Conservation (phyloP, 2,888 invertebrate genomes). For the Trachelus tabidus region DNA sequence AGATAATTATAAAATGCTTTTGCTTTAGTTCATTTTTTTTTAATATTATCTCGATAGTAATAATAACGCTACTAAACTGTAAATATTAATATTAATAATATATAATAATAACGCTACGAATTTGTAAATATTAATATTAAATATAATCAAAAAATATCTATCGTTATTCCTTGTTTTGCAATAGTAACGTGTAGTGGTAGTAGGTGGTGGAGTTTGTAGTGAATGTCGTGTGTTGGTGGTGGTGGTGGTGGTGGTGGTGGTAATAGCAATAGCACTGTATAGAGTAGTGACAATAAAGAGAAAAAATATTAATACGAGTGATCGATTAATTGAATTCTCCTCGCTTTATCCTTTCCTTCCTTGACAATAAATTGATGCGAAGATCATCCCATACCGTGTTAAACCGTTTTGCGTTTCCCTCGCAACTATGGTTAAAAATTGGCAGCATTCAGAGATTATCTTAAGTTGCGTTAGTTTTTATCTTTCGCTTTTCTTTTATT, state of each 20-base stretch:
- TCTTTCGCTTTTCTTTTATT: slow-evolving; percentile 19
- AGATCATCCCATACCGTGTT: slow-evolving; percentile 6
- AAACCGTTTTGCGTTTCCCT: not conserved
- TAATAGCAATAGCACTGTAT: slow-evolving; percentile 15
- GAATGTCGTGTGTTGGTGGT: slow-evolving; percentile 19
- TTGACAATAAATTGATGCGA: not conserved
- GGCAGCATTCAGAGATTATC: slow-evolving; percentile 42
- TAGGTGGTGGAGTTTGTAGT: slow-evolving; percentile 25
- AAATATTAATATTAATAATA: slow-evolving; percentile 48
- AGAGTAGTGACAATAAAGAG: not conserved
- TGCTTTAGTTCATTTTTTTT: slow-evolving; percentile 47
- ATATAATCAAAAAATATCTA: slow-evolving; percentile 63
- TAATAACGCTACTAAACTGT: slow-evolving; percentile 50
- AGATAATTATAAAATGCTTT: slow-evolving; percentile 53
- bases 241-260: slow-evolving; percentile 15
- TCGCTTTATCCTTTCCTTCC: not conserved
- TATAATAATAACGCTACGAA: slow-evolving; percentile 57
- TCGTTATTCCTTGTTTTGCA: slow-evolving; percentile 41
- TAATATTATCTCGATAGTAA: slow-evolving; percentile 48
- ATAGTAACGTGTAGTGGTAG: slow-evolving; percentile 31
- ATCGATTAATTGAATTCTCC: slow-evolving; percentile 7
- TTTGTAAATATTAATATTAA: slow-evolving; percentile 62
- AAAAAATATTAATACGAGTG: slow-evolving; percentile 3
- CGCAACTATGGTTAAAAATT: slow-evolving; percentile 29
- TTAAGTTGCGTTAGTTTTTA: slow-evolving; percentile 22